phyloP scores from a whole-genome alignment of 2,113 vertebrate genomes.

The Hemichromis elongatus region DNA sequence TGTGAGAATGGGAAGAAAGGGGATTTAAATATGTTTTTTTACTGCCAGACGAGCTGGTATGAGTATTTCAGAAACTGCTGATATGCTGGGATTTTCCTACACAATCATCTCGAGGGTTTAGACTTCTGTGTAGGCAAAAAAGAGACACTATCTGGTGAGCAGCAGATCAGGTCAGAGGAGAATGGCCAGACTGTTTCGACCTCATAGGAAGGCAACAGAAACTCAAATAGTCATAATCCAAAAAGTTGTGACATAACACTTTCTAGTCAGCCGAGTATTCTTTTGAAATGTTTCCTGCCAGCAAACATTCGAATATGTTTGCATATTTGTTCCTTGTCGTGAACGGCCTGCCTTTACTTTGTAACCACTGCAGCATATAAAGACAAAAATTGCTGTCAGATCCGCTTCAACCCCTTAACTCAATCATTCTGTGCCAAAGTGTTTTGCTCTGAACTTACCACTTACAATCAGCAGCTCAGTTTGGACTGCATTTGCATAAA shows the following conservation, averaged over 20 bases:
- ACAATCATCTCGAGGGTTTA: not conserved
- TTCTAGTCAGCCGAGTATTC: not conserved
- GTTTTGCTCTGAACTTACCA: not conserved
- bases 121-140: too few species aligned
- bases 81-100: not conserved
- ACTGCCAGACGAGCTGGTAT: rapidly evolving
- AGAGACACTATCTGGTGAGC: not conserved
- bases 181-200: not conserved
- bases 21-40: not conserved
- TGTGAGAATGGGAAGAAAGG: not conserved
- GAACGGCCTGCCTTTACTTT: not conserved
- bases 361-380: not conserved
- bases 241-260: not conserved
- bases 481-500: slow-evolving; percentile 10
- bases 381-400: not conserved
- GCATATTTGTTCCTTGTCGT: not conserved
- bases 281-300: not conserved
- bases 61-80: not conserved
- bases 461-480: not conserved
- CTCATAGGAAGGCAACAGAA: not conserved
- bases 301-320: not conserved
- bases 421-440: not conserved
- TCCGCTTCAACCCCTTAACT: not conserved
- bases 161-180: not conserved
- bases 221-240: not conserved